Percentiles rank a stretch among this genome's conserved stretches.
Conservation (phyloP, 2,797 vertebrate species). For the Denticeps clupeoides region DNA sequence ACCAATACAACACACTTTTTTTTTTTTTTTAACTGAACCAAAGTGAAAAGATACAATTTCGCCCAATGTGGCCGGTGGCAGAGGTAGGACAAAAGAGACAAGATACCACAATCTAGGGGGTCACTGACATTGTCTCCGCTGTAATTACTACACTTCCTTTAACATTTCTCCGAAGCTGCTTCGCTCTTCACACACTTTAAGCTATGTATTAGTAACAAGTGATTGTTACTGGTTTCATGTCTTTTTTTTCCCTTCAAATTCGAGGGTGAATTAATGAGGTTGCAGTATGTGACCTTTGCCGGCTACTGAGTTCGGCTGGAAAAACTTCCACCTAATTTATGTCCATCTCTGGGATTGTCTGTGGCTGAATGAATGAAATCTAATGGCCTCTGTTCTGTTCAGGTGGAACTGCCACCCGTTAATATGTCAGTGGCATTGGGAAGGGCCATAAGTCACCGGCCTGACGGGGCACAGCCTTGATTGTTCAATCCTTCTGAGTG, state of each 20-base stretch:
- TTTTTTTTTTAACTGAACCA: slow-evolving; percentile 48
- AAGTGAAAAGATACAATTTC: slow-evolving; percentile 82
- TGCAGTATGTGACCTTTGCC: slow-evolving; percentile 31
- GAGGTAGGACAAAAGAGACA: slow-evolving; percentile 84
- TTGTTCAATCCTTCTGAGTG: no score
- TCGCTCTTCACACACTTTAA: slow-evolving; percentile 26
- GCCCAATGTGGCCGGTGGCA: slow-evolving; percentile 60
- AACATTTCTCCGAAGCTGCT: slow-evolving; percentile 54
- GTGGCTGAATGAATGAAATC: slow-evolving; percentile 29
- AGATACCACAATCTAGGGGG: slow-evolving; percentile 91
- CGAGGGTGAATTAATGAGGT: slow-evolving; percentile 8
- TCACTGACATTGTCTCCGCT: slow-evolving; percentile 76
- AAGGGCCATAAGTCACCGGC: slow-evolving; percentile 41
- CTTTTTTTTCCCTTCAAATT: slow-evolving; percentile 25
- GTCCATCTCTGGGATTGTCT: slow-evolving; percentile 33
- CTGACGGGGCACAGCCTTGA: slow-evolving; percentile 32
- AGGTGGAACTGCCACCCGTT: slow-evolving; percentile 31
- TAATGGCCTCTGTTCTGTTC: slow-evolving; percentile 22
- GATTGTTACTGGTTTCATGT: slow-evolving; percentile 24
- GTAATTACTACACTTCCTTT: slow-evolving; percentile 96
- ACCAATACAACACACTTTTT: slow-evolving; percentile 78
- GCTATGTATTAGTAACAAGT: slow-evolving; percentile 40
- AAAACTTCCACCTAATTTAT: slow-evolving; percentile 34
- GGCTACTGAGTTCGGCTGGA: slow-evolving; percentile 6
- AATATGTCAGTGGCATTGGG: slow-evolving; percentile 37